Base-by-base conservation (phyloP, 53 echinoderm and acorn worm species). In the Holothuria scabra region DNA sequence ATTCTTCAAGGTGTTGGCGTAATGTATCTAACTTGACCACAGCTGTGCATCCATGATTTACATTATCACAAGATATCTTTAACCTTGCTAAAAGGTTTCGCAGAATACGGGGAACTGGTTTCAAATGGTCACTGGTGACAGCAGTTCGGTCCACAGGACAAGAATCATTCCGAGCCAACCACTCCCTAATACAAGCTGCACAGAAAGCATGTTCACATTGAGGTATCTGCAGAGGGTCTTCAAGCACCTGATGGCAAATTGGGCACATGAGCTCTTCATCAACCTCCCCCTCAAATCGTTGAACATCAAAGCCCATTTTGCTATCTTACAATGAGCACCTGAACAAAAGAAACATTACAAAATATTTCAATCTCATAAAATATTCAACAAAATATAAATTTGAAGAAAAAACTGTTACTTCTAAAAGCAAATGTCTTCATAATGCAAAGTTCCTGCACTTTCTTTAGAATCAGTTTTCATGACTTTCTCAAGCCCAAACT, bases 181-280 rank as follows among this genome's bases (percentile, higher is more conserved):
- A 97, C 52, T 97, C 97, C 22, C 90, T 90, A 83, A 97, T 97
- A 71, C 97, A 97, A 2, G 80, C 86, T 13, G 90, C 82, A 64
- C 97, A 97, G 72, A 97, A 97, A 38, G 97, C 97, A 85, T 97
- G 97, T 72, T 97, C 97, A 85, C 97, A 97, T 65, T 97, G 90
- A 10, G 97, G 97, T 21, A 94, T 90, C 91, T 97, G 90, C 13
- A 93, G 81, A 14, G 97, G 97, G n/a, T 97, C 97, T 59, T 97
- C 97, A 12, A 97, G 88, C 19, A 97, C 97, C 65, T 92, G 90
- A 83, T 94, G 92, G 46, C 97, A 97, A 63, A 97, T 94, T 29
- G 97, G 97, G 83, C 97, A 97, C 82, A 97, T 94, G 30, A 97
- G 89, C 76, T 97, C 97, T 67, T 97, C 97, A 67, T 97, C 97